These are phyloP conservation scores for Zaprionus kolodkinae DNA, from an alignment of 1,140 invertebrate genomes.

Conservation along the genomic window DNA sequence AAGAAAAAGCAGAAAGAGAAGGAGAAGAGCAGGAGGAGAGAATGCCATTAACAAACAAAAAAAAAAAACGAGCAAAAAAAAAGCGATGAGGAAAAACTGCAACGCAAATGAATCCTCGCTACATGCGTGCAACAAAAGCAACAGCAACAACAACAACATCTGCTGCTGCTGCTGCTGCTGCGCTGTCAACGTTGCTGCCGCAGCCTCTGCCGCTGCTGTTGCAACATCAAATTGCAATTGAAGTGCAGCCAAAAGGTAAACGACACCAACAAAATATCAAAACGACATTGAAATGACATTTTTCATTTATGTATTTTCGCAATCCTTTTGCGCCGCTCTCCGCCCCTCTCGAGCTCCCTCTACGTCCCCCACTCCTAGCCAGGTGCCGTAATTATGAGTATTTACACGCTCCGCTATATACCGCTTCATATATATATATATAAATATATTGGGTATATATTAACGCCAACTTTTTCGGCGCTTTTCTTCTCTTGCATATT, in stretches of 20 bases:
- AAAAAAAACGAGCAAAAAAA: slow-evolving; percentile 22
- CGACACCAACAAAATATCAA: slow-evolving; percentile 77
- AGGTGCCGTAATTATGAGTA: slow-evolving; percentile 64
- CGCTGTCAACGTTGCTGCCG: slow-evolving; percentile 13
- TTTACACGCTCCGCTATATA: slow-evolving; percentile 35
- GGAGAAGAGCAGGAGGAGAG: slow-evolving; percentile 2
- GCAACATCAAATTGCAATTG: slow-evolving; percentile 78
- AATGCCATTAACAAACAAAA: slow-evolving; percentile 39
- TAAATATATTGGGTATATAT: slow-evolving; percentile 5
- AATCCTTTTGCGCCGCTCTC: slow-evolving; percentile 21
- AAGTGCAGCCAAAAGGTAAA: slow-evolving; percentile 82
- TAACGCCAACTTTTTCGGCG: slow-evolving; percentile 36
- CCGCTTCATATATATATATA: not conserved
- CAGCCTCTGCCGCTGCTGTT: slow-evolving; percentile 54
- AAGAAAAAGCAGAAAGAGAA: slow-evolving; percentile 1
- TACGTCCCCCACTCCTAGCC: slow-evolving; percentile 11
- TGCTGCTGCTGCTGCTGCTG: slow-evolving; percentile 32
- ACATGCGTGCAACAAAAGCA: slow-evolving; percentile 72
- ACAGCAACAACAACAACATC: slow-evolving; percentile 28
- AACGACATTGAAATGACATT: slow-evolving; percentile 83
- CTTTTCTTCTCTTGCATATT: slow-evolving; percentile 59
- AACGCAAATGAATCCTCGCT: slow-evolving; percentile 73
- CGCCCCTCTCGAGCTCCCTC: slow-evolving; percentile 17
- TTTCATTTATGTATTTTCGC: slow-evolving; percentile 70
- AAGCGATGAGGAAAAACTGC: slow-evolving; percentile 22